Evolutionary conservation across 2,888 invertebrate genomes (phyloP).

Genomic region (Apodemia hepburni): DNA sequence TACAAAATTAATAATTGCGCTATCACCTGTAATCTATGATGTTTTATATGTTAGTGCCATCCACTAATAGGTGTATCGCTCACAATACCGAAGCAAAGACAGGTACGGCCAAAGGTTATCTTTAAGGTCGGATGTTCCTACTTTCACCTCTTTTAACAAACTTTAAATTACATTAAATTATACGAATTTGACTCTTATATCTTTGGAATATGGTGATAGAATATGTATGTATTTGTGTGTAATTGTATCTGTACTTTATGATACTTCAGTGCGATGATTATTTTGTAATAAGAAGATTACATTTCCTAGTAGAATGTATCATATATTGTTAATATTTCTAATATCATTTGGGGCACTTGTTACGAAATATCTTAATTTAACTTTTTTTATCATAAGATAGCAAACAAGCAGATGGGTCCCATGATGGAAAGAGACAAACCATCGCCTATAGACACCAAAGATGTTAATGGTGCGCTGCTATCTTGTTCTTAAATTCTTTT

Average conservation of each 20-base stretch:
- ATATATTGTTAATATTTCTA: constrained; percentile 9
- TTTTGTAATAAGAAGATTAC: constrained; percentile 36
- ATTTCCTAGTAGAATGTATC: constrained; percentile 28
- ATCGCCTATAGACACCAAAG: no score
- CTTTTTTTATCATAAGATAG: no score
- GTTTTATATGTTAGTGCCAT: constrained; percentile 30
- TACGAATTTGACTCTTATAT: no score
- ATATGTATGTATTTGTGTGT: constrained; percentile 1
- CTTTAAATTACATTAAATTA: no score
- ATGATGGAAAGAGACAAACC: no score
- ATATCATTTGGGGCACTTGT: constrained; percentile 1
- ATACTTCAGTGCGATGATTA: constrained; percentile 33
- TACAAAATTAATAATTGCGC: not conserved
- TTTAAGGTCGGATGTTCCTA: constrained; percentile 62
- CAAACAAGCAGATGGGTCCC: no score
- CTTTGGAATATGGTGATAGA: no score
- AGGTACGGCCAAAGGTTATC: constrained; percentile 69
- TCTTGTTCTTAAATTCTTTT: no score
- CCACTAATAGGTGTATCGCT: constrained; percentile 56
- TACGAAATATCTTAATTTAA: no score
- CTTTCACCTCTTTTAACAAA: constrained; percentile 50
- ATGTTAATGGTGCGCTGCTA: no score
- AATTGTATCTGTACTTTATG: constrained; percentile 34
- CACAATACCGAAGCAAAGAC: constrained; percentile 58
- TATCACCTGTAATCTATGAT: constrained; percentile 1